Base-by-base conservation (phyloP, 2,888 invertebrate genomes). In the Nomada ferruginata region DNA sequence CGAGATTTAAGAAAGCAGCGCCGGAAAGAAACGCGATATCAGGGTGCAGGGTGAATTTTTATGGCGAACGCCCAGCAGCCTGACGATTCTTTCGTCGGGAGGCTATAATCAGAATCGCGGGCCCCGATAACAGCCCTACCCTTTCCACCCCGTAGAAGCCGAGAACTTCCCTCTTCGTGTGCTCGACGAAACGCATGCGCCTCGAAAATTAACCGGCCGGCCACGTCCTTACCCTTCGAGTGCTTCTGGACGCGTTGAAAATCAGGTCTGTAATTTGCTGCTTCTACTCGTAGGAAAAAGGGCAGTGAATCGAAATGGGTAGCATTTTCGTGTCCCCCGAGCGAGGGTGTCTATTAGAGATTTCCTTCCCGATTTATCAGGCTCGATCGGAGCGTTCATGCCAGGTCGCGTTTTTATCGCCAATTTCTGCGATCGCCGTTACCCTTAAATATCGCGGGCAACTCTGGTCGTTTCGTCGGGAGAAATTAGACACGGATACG, bases 91-190 rank as follows among this genome's bases (percentile, higher is more conserved):
- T 61, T 55, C 60, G 29, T n/a, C 29, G 60, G 13, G 83, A 26
- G 53, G 13, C 53, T 73, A 73, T 72, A 81, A 81, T 80, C 81
- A 52, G 68, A 73, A 80, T 64, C 80, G 53, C 71, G 47, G 18
- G 42, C 26, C 36, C 61, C 60, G 76, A 69, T 65, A 57, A 47
- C 15, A 79, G 60, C 44, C 53, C 26, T 26, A 1, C 20, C 78
- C 5, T 9, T 36, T 36, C 36, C 36, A 1, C 42, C 36, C 7
- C 20, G 42, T 59, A 29, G 64, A 50, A 52, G 9, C 11, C n/a
- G 10, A 5, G n/a, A 60, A 52, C 42, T 36, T 55, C 13, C n/a
- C 26, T 13, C 7, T 47, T 26, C 42, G 42, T n/a, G 55, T n/a
- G 7, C 23, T 36, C 61, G 59, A 70, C n/a, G 1, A 44, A 70